Base-by-base conservation (phyloP, 35 echinoderm and acorn worm genomes). In the Heliocidaris tuberculata region DNA sequence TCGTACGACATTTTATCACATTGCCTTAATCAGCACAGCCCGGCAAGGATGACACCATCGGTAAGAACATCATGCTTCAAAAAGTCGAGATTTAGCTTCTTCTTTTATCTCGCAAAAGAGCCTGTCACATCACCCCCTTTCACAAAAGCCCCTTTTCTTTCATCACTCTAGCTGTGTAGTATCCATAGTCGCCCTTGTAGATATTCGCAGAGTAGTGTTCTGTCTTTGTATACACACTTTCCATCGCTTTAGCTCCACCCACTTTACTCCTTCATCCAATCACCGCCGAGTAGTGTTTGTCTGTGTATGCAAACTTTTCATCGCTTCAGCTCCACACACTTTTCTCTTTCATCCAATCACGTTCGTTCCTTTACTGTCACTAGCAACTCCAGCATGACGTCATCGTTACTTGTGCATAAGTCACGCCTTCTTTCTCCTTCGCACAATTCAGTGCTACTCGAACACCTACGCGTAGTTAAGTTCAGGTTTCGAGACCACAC, bases 11-110 rank as follows among this genome's bases (percentile, higher is more conserved):
- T 59, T 92, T 95, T 88, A 35, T 56, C 70, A 90, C 90, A 50
- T 61, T 95, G 88, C 90, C 94, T 59, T 90, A 90, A 92, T 95
- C 91, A 95, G 94, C 94, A 95, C 88, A 95, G 94, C 88, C 94
- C 94, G 9, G 56, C 90, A 61, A 60, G 94, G 94, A 95, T 95
- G 32, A 90, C 54, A 47, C 86, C 86, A 71, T 90, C 94, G 94
- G 94, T 95, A 95, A 78, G 65, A 78, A 78, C 21, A 27, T 78
- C 65, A 27, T 78, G 65, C 65, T 78, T 78, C 65, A 21, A 78
- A 42, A 78, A 78, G 65, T n/a, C 65, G 65, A 78, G 65, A 78
- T 78, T 78, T n/a, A 78, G 65, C 65, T 78, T 7, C 65, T 78
- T 19, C 65, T 78, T 78, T n/a, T 8, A 78, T 78, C 65, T 78